Base-by-base conservation (phyloP, 2,797 vertebrate species). In the Falco naumanni region DNA sequence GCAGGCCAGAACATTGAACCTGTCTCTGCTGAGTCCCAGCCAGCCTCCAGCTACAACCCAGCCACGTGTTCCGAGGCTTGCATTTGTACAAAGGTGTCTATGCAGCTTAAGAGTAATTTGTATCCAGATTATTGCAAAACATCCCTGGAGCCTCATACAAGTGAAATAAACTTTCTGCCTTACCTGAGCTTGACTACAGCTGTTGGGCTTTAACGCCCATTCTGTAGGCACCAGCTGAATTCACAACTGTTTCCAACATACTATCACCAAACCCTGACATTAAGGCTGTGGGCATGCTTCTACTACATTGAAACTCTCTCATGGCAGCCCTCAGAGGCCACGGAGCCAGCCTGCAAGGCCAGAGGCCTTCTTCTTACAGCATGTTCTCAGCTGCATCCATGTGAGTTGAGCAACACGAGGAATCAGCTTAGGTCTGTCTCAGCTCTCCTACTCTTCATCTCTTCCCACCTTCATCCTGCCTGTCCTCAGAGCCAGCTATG, bases 71-170 rank as follows among this genome's bases (percentile, higher is more conserved):
- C 93, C 64, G 74, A 92, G 43, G 60, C 15, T 87, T 80, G 37
- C 16, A 60, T 64, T 94, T 83, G 50, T 48, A 48, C 39, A 76
- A 25, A 76, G 63, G 17, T 82, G 68, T 68, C 60, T 79, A 11
- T 53, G 56, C 45, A 92, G 24, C 2, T 95, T 83, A 87, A 57
- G 31, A 95, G 14, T 59, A 92, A 95, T 96, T 94, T 95, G 77
- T 93, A 84, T 22, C 54, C 45, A 70, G 56, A 56, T 76, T 88
- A 84, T 83, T 87, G 45, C 87, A 95, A 91, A 95, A 93, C 31
- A 85, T 39, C 56, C 60, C 64, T 25, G 43, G 66, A 87, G 45
- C 53, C 89, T 91, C 26, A 29, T 26, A 22, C 8, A 74, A 76
- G 45, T 60, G 18, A 72, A 94, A 91, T 69, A 69, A 89, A 76